These are phyloP conservation scores for Linepithema humile DNA, from an alignment of 1,140 invertebrate species.

Conservation along the genomic window DNA sequence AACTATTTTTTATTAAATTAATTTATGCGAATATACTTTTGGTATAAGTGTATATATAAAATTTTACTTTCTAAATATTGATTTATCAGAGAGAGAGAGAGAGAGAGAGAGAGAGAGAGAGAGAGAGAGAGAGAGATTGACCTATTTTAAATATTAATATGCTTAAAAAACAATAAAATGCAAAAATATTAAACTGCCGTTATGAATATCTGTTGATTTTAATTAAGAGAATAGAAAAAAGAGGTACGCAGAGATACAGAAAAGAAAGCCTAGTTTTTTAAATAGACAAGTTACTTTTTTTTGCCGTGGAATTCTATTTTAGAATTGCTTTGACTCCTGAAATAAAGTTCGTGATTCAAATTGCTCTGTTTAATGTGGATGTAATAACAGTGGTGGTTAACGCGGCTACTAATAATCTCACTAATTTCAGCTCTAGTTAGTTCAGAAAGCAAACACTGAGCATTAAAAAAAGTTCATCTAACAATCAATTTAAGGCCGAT, in stretches of 20 bases:
- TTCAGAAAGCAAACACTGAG: neutral
- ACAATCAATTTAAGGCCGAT: too few species aligned
- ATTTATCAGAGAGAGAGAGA: too few species aligned
- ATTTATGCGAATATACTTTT: too few species aligned
- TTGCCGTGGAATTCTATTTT: constrained; percentile 65
- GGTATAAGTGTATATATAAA: too few species aligned
- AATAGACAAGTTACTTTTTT: constrained; percentile 59
- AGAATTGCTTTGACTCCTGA: constrained; percentile 45
- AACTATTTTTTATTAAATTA: too few species aligned
- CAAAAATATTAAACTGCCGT: neutral
- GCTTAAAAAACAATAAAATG: neutral
- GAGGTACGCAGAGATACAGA: neutral
- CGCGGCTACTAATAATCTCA: too few species aligned
- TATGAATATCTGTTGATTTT: neutral
- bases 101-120: too few species aligned
- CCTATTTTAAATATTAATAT: too few species aligned
- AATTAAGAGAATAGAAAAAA: neutral
- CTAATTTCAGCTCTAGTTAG: neutral
- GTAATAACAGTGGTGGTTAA: constrained; percentile 33
- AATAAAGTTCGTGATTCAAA: constrained; percentile 66
- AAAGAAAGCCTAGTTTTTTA: constrained; percentile 37
- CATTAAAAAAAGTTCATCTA: neutral
- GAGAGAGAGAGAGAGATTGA: too few species aligned
- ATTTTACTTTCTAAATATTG: too few species aligned
- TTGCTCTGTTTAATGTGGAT: constrained; percentile 47